phyloP scores from a whole-genome alignment of 2,888 invertebrate species.

The Yponomeuta cagnagella region DNA sequence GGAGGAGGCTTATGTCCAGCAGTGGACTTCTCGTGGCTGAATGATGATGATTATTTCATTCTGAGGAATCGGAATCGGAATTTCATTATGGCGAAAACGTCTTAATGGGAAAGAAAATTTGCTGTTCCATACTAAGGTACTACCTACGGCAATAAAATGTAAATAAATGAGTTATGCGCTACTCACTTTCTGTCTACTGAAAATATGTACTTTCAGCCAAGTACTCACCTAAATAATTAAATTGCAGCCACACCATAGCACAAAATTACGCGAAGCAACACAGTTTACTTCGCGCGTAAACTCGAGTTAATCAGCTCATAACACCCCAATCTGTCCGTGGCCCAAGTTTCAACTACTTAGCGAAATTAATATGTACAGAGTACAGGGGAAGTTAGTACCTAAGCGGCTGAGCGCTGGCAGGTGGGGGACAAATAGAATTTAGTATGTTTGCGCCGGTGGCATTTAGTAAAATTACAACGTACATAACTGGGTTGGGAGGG shows the following conservation, averaged over 20 bases:
- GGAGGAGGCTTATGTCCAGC: too few relatives aligned
- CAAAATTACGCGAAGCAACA: background rate
- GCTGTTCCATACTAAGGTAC: too few relatives aligned
- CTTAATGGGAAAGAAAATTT: too few relatives aligned
- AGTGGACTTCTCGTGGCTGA: too few relatives aligned
- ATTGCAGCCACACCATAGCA: background rate
- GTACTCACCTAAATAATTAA: background rate
- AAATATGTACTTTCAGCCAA: background rate
- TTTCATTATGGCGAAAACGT: too few relatives aligned
- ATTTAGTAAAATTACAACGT: slow-evolving; percentile 2
- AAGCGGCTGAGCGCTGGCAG: background rate
- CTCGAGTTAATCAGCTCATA: background rate
- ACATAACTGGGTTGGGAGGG: background rate
- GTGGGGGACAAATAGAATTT: background rate
- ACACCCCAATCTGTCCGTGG: background rate
- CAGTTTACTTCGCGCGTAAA: background rate
- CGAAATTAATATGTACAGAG: background rate
- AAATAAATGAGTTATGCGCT: too few relatives aligned
- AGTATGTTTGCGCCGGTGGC: background rate
- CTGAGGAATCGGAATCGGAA: too few relatives aligned
- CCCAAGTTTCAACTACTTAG: background rate
- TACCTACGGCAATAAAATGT: too few relatives aligned
- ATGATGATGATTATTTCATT: too few relatives aligned
- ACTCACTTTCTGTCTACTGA: too few relatives aligned
- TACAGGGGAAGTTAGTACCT: background rate